Percentiles rank a stretch among this genome's conserved stretches.
Evolutionary conservation across 2,113 vertebrate species (phyloP).

Genomic region (Holacanthus passer): DNA sequence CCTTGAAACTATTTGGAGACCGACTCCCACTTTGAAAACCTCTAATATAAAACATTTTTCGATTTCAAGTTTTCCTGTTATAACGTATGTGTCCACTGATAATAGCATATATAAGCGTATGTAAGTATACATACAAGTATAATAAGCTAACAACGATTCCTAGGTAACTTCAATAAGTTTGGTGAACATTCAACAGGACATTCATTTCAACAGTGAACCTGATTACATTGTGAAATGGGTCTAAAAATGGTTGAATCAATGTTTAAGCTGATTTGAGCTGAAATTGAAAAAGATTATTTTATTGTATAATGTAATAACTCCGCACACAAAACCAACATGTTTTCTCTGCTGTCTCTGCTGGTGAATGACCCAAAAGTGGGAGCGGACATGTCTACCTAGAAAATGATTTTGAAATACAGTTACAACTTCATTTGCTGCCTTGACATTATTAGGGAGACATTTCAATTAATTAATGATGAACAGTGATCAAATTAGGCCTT

Average conservation of each 20-base stretch:
- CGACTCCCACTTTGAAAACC: no score
- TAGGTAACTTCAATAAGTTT: neutral
- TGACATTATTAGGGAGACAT: slow-evolving; percentile 57
- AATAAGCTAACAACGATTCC: neutral
- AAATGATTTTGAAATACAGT: slow-evolving; percentile 33
- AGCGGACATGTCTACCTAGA: slow-evolving; percentile 1
- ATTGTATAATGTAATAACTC: neutral
- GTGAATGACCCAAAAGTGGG: slow-evolving; percentile 7
- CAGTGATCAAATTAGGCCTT: neutral
- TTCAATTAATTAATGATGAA: slow-evolving; percentile 65
- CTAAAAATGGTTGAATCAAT: neutral
- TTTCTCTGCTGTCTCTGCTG: neutral
- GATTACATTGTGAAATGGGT: neutral
- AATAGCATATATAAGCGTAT: no score
- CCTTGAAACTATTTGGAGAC: no score
- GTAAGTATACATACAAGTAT: neutral
- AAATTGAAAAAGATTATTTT: neutral
- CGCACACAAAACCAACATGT: neutral
- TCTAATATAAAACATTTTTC: no score
- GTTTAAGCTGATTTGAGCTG: neutral
- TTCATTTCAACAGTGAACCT: neutral
- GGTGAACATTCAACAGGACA: neutral
- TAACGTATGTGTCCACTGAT: no score
- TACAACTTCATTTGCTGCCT: slow-evolving; percentile 63
- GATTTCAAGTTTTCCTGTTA: neutral